Percentiles rank a stretch among this genome's conserved stretches.
These are phyloP conservation scores for Nannoperca obscura DNA, from an alignment of 2,797 vertebrate species.

Conservation along the genomic window DNA sequence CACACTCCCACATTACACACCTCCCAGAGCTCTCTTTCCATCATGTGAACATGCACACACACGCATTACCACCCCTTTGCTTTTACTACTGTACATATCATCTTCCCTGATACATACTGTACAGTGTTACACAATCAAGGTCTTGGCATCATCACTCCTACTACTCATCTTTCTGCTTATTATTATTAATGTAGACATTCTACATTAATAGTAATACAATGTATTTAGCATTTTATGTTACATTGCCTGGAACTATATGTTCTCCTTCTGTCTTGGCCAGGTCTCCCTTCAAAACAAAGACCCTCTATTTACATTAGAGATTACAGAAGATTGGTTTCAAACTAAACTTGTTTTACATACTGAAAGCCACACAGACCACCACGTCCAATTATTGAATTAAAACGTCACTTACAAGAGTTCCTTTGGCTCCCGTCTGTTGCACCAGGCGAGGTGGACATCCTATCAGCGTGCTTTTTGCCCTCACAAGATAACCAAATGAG, in stretches of 20 bases:
- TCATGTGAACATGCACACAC: constrained; percentile 24
- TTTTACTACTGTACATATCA: constrained; percentile 19
- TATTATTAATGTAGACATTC: too few relatives aligned
- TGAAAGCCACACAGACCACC: constrained; percentile 25
- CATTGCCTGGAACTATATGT: constrained; percentile 3
- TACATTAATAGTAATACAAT: not conserved
- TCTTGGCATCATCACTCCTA: constrained; percentile 28
- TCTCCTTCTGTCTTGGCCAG: not conserved
- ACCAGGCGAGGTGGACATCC: constrained; percentile 78
- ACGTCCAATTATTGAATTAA: constrained; percentile 22
- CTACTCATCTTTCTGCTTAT: constrained; percentile 5
- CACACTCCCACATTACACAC: constrained; percentile 47
- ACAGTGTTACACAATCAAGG: constrained; percentile 32
- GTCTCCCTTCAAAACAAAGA: constrained; percentile 16
- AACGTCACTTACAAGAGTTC: constrained; percentile 79
- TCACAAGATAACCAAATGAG: constrained; percentile 56
- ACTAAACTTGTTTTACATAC: not conserved
- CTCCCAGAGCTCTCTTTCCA: constrained; percentile 20
- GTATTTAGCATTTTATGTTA: constrained; percentile 15
- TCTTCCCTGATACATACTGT: not conserved
- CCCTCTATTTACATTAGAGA: too few relatives aligned
- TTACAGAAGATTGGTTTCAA: constrained; percentile 5
- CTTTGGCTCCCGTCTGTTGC: constrained; percentile 77
- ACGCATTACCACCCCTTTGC: constrained; percentile 4
- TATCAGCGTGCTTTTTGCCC: constrained; percentile 62